Evolutionary conservation across 2,797 vertebrate species (phyloP).

Genomic region (Dromococcyx pavoninus): DNA sequence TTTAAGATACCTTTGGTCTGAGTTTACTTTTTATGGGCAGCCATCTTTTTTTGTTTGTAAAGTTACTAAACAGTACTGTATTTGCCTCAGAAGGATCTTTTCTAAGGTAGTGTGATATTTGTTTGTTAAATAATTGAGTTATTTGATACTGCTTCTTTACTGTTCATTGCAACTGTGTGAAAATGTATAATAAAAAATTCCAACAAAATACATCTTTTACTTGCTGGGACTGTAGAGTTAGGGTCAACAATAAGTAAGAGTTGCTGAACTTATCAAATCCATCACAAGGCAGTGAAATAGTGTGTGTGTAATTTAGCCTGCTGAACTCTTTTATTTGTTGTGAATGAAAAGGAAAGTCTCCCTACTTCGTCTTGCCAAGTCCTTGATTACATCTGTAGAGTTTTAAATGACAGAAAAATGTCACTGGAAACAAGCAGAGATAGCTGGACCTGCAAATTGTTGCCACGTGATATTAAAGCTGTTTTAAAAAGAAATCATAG

Average conservation of each 20-base stretch:
- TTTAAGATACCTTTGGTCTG: neutral
- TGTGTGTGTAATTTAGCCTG: neutral
- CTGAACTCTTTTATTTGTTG: neutral
- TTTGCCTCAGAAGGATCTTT: neutral
- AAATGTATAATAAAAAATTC: neutral
- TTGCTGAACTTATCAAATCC: neutral
- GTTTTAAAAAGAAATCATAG: neutral
- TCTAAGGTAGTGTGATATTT: neutral
- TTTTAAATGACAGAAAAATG: neutral
- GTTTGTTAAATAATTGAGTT: neutral
- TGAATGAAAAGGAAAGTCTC: neutral
- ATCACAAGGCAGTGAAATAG: neutral
- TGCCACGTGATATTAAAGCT: neutral
- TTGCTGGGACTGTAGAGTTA: neutral
- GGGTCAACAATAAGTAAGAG: neutral
- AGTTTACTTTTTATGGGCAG: neutral
- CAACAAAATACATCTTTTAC: neutral
- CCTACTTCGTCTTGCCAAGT: neutral
- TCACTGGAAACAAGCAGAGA: neutral
- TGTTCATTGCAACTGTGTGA: neutral
- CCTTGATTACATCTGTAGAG: neutral
- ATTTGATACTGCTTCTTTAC: neutral
- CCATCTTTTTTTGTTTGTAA: neutral
- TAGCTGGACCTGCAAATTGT: neutral
- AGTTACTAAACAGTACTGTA: neutral